Base-by-base conservation (phyloP, 1,140 invertebrate genomes). In the Atta texana region DNA sequence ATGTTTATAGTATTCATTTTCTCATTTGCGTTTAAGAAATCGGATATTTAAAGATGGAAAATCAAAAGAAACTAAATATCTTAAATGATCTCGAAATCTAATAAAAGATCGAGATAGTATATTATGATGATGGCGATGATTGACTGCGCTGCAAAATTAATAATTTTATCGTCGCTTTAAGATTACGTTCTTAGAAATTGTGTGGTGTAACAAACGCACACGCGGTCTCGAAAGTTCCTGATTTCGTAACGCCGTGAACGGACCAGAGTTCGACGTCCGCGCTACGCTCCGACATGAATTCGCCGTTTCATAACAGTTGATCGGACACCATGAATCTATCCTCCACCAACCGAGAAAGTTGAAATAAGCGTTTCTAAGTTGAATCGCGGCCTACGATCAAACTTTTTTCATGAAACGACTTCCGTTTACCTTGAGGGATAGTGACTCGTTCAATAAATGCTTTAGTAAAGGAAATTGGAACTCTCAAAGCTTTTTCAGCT, bases 171-270 rank as follows among this genome's bases (percentile, higher is more conserved):
- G 55, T 59, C 69, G 61, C 68, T 59, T 49, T 10, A 34, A 44
- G 68, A 72, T 39, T 81, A 57, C n/a, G 51, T 34, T 64, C 59
- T 34, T 74, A 89, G 87, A 89, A 89, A 89, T 89, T 80, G 28
- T 66, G 59, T 59, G 77, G 63, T 53, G 51, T 72, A 53, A 72
- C 59, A 18, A 74, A 77, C 81, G 61, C 87, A 31, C 31, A 81
- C 87, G 81, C 85, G 68, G 77, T 82, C 75, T 87, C 44, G 88
- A 90, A 90, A 90, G 89, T 90, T 89, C 85, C 85, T 84, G 85
- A 89, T 90, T 89, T 90, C 88, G 64, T 87, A 90, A 89, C 59
- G 44, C 4, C 80, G 75, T 76, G 88, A 78, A 53, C 75, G 78
- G 63, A 66, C 78, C 28, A 57, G 78, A 88, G 89, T 90, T 90